Percentiles rank a stretch among this genome's conserved stretches.
Evolutionary conservation across 2,113 vertebrate species (phyloP).

Genomic region (Zosterops japonicus): DNA sequence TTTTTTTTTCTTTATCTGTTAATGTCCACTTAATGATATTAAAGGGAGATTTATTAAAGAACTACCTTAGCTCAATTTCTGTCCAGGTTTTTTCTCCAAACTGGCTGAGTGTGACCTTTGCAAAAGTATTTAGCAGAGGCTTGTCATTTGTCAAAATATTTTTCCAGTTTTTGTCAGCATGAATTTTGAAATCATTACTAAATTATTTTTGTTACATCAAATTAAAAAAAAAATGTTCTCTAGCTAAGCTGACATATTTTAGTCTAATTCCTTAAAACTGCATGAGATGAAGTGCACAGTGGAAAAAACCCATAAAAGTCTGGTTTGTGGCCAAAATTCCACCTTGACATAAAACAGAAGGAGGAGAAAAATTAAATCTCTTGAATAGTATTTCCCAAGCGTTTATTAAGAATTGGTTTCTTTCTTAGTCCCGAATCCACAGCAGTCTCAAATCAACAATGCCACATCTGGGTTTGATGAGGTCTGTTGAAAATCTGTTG

Average conservation of each 20-base stretch:
- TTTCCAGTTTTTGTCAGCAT: conserved; percentile 13
- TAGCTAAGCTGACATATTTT: neutral
- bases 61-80: neutral
- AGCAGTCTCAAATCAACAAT: neutral
- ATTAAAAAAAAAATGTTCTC: neutral
- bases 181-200: conserved; percentile 9
- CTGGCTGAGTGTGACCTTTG: neutral
- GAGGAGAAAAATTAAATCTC: neutral
- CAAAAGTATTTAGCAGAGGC: conserved; percentile 24
- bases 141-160: neutral
- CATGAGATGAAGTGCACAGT: neutral
- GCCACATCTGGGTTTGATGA: neutral
- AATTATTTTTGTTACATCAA: neutral
- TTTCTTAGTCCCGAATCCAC: neutral
- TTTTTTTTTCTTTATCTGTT: neutral
- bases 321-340: neutral
- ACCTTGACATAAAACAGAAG: neutral
- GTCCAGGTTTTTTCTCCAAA: neutral
- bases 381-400: neutral
- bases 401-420: neutral
- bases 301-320: neutral
- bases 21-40: neutral
- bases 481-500: neutral
- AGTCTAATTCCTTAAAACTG: neutral
- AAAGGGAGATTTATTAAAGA: neutral